phyloP scores from a whole-genome alignment of 2,797 vertebrate species.

The Erethizon dorsatum region DNA sequence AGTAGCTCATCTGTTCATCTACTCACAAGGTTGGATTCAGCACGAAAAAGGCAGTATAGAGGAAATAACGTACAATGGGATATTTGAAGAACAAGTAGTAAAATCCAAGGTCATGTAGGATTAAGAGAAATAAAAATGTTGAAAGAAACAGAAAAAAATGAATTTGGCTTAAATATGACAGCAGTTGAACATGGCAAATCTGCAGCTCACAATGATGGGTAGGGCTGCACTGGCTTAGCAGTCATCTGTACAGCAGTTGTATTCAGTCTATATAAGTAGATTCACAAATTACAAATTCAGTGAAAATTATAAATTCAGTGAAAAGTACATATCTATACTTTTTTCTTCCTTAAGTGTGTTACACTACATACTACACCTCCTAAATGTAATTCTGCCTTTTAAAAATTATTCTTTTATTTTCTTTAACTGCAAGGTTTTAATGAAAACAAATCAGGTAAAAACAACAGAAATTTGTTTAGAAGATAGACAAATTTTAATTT shows the following conservation, averaged over 20 bases:
- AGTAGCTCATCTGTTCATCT: not conserved
- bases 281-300: not conserved
- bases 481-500: conserved; percentile 60
- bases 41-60: not conserved
- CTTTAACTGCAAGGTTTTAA: conserved; percentile 19
- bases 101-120: conserved; percentile 16
- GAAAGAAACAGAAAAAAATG: not conserved
- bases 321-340: not conserved
- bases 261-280: not conserved
- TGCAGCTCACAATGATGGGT: not conserved
- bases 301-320: not conserved
- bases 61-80: not conserved
- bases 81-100: conserved; percentile 2
- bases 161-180: conserved; percentile 34
- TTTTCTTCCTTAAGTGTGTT: not conserved
- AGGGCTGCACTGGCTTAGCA: not conserved
- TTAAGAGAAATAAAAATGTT: conserved; percentile 46
- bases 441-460: conserved; percentile 16
- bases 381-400: conserved; percentile 18
- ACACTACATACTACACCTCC: not conserved
- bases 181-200: not conserved
- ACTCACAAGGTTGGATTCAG: not conserved
- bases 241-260: not conserved
- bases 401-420: not conserved
- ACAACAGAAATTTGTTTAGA: not conserved